phyloP scores from a whole-genome alignment of 2,888 invertebrate genomes.

The Ferdinandea cuprea region DNA sequence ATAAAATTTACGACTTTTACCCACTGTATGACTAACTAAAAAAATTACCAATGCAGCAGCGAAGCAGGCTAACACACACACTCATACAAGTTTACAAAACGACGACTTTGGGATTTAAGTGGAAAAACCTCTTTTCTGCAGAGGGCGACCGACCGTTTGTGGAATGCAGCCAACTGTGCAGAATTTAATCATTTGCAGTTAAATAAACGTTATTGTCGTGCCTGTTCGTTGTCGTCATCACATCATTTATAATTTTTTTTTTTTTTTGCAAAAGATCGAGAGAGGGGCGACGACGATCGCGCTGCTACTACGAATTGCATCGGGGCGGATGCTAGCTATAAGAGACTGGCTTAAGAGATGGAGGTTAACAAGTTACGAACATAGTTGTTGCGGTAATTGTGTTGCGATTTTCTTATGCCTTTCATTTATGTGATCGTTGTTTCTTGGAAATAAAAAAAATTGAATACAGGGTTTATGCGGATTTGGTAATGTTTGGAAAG shows the following conservation, averaged over 20 bases:
- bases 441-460: slow-evolving; percentile 2
- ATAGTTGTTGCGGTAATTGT: slow-evolving; percentile 33
- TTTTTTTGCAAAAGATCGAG: too few species aligned
- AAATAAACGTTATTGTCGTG: slow-evolving; percentile 74
- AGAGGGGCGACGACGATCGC: background rate
- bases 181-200: slow-evolving; percentile 74
- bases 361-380: slow-evolving; percentile 61
- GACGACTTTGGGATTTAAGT: slow-evolving; percentile 43
- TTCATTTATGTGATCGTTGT: slow-evolving; percentile 7
- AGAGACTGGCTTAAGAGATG: slow-evolving; percentile 46
- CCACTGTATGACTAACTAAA: too few species aligned
- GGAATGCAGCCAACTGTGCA: slow-evolving; percentile 74
- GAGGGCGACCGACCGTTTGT: slow-evolving; percentile 72
- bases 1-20: too few species aligned
- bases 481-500: background rate
- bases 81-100: slow-evolving; percentile 9
- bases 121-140: slow-evolving; percentile 63
- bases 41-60: background rate
- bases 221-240: slow-evolving; percentile 73
- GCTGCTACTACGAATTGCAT: background rate
- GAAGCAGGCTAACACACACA: slow-evolving; percentile 12
- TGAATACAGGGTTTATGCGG: background rate
- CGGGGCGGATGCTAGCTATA: slow-evolving; percentile 19
- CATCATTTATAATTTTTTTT: slow-evolving; percentile 56
- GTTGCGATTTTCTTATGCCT: slow-evolving; percentile 31